Base-by-base conservation (phyloP, 2,797 vertebrate species). In the Taenioides sp. region DNA sequence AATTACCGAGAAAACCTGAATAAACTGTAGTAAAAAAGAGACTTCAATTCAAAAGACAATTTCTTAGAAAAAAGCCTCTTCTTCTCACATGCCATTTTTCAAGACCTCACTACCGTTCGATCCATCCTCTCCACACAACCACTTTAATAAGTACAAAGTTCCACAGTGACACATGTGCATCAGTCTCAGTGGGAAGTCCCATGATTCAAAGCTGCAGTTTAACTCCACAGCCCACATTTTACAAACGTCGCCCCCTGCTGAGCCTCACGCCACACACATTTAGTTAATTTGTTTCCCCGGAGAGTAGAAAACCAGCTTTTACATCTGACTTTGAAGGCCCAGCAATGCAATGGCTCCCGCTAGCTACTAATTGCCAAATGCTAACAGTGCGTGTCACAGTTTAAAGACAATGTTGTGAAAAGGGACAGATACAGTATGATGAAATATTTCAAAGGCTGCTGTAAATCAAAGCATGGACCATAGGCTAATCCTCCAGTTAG, bases 271-370 rank as follows among this genome's bases (percentile, higher is more conserved):
- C 20, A 28, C 28, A 5, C 22, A 2, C 43, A 43, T 17, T 55
- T 72, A 16, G 22, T 67, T 62, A 67, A 72, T 63, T 73, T 64
- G 60, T 58, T 47, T 73, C 59, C 59, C 58, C 34, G 57, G 55
- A 4, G 27, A 58, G 22, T 23, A 50, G 49, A 52, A 47, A 75
- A 69, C 18, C 27, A 0, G 49, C 60, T 16, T 67, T 7, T 23
- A 2, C 50, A 28, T 55, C 62, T 70, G 37, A 12, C 12, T 67
- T 34, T n/a, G 50, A 37, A 54, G 28, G 4, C 65, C 23, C 18
- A 14, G 49, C 18, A 11, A 54, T 31, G 49, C 27, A 54, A 27
- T 16, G 18, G 14, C 52, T 67, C 65, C 52, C 11, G 25, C 52
- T 57, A 23, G 28, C 47, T 50, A 23, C 25, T 67, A 57, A 57